Evolutionary conservation across 2,888 invertebrate species (phyloP), one percentile per base, ranked within the genome.

Genomic region (Meteorus colon): DNA sequence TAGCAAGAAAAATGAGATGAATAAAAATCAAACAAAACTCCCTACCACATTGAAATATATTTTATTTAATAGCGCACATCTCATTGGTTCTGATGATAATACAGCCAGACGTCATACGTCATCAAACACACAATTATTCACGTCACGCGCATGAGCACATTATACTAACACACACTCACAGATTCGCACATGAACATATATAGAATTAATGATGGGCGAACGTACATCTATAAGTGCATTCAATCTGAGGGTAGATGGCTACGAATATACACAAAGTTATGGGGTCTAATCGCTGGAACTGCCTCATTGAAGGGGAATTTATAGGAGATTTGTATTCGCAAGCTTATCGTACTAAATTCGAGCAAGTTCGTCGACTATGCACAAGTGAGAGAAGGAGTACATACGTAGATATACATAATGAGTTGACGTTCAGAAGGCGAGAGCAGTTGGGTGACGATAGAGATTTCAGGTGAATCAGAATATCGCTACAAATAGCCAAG

Each of bases 221-320:
- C 19, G 48, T n/a, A 48, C 1, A 16, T 4, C 41, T 41, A 41
- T 41, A 41, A 48, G 48, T 48, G 48, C 48, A 48, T 48, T 48
- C 48, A 48, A 48, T 48, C 48, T 48, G 48, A 48, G 14, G n/a
- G n/a, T 48, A 48, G 48, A 73, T 76, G 59, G 79, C 79, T 41
- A 41, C 41, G 41, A 75, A 79, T 81, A 81, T 83, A 80, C 82
- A 77, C 81, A 79, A 81, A 84, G 83, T 84, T 84, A 84, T 82
- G 82, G 80, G 82, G 81, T 83, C 83, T 83, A 84, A 84, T 84
- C 83, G 83, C 78, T 77, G 81, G 79, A 80, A 83, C 82, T 82
- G 80, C 76, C 77, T 80, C 82, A 83, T 83, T 81, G 82, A 82
- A 81, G 83, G 82, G 81, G 80, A 83, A 84, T n/a, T 48, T 48